phyloP scores from a whole-genome alignment of 2,888 invertebrate genomes.

The Portevinia maculata region DNA sequence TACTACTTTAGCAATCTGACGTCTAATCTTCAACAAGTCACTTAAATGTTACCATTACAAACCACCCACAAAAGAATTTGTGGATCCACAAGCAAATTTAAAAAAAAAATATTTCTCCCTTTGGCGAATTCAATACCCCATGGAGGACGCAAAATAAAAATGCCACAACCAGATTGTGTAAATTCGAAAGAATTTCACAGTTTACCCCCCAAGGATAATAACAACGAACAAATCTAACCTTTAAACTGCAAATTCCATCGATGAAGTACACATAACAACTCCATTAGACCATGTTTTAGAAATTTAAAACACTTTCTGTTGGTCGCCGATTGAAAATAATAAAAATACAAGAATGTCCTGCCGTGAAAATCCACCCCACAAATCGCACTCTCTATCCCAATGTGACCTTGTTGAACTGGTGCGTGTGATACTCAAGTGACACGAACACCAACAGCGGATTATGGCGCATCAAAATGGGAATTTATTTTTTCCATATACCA shows the following conservation, averaged over 20 bases:
- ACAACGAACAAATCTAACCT: conserved; percentile 19
- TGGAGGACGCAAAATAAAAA: conserved; percentile 8
- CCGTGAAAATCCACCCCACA: conserved; percentile 58
- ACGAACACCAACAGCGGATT: conserved; percentile 73
- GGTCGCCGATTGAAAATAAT: conserved; percentile 8
- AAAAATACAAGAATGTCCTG: conserved; percentile 26
- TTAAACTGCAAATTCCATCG: conserved; percentile 66
- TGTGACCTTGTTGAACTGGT: conserved; percentile 66
- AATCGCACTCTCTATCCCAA: background rate
- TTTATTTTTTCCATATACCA: conserved; percentile 11
- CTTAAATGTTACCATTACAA: no score
- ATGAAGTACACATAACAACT: conserved; percentile 65
- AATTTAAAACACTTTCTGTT: conserved; percentile 62
- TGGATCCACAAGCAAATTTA: conserved; percentile 49
- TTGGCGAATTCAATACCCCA: conserved; percentile 4
- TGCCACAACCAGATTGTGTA: conserved; percentile 66
- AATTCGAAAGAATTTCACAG: conserved; percentile 69
- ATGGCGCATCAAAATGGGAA: conserved; percentile 64
- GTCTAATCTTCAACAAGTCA: no score
- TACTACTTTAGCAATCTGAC: no score
- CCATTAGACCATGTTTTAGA: conserved; percentile 63
- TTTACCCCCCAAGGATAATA: conserved; percentile 47
- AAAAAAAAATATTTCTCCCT: background rate
- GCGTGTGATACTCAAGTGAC: conserved; percentile 71
- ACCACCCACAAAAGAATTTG: background rate